Percentiles rank a stretch among this genome's conserved stretches.
Conservation (phyloP, 1,140 invertebrate species). For the Latrodectus geometricus region DNA sequence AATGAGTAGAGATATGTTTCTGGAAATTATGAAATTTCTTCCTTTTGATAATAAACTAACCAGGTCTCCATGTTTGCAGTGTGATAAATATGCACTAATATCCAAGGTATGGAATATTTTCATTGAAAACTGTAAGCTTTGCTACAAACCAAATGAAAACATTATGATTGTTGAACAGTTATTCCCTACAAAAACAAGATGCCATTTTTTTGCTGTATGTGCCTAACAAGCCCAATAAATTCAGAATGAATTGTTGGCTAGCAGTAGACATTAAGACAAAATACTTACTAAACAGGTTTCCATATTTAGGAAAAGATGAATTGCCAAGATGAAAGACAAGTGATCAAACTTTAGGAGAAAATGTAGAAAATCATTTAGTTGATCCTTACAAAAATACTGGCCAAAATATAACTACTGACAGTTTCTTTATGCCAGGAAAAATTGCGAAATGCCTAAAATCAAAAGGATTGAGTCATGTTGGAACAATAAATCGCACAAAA, state of each 20-base stretch:
- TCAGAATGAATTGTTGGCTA: slow-evolving; percentile 56
- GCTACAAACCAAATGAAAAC: slow-evolving; percentile 40
- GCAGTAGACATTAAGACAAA: slow-evolving; percentile 45
- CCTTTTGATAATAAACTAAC: slow-evolving; percentile 43
- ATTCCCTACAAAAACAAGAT: too few relatives aligned
- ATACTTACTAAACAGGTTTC: slow-evolving; percentile 58
- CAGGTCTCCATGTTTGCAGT: background rate
- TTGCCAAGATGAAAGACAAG: background rate
- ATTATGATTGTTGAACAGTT: too few relatives aligned
- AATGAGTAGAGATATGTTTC: background rate
- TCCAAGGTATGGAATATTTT: slow-evolving; percentile 48
- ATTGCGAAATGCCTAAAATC: too few relatives aligned
- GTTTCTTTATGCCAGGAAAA: slow-evolving; percentile 29
- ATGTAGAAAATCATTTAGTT: slow-evolving; percentile 1
- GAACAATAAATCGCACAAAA: too few relatives aligned
- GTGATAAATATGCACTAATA: slow-evolving; percentile 55
- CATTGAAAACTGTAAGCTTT: slow-evolving; percentile 52
- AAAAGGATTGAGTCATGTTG: too few relatives aligned
- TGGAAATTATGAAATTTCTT: slow-evolving; percentile 34
- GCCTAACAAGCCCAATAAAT: slow-evolving; percentile 58
- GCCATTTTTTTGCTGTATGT: slow-evolving; percentile 53
- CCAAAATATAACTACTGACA: slow-evolving; percentile 27
- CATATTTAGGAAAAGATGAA: slow-evolving; percentile 58
- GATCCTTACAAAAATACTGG: background rate
- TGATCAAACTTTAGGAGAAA: background rate